A percentile compares a stretch with the other conserved stretches of the same genome.
These are phyloP conservation scores for Pseudorhombus dupliciocellatus DNA, from an alignment of 2,113 vertebrate species.

Conservation along the genomic window DNA sequence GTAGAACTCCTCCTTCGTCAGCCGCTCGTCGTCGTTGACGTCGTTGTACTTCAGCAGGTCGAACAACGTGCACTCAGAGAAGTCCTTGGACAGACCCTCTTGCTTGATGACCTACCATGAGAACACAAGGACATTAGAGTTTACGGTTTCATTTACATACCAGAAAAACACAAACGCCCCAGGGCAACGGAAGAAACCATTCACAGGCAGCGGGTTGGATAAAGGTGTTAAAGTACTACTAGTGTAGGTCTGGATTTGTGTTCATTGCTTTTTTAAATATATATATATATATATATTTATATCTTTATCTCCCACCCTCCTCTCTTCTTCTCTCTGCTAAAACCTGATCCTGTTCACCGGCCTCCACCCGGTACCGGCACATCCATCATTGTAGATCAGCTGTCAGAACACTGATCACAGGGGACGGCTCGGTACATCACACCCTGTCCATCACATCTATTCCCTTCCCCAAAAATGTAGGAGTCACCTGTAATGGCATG, in stretches of 20 bases:
- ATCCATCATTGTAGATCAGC: slow-evolving; percentile 73
- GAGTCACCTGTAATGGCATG: slow-evolving; percentile 24
- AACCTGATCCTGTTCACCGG: slow-evolving; percentile 28
- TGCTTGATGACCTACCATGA: slow-evolving; percentile 91
- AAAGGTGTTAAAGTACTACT: no score
- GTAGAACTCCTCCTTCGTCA: slow-evolving; percentile 93
- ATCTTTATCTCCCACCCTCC: slow-evolving; percentile 18
- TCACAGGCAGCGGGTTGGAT: neutral
- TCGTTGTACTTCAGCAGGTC: slow-evolving; percentile 95
- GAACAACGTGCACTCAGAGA: slow-evolving; percentile 89
- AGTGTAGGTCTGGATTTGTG: no score
- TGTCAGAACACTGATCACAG: slow-evolving; percentile 63
- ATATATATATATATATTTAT: no score
- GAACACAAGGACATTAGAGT: slow-evolving; percentile 19
- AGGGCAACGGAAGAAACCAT: neutral
- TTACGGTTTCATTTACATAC: no score
- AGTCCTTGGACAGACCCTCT: slow-evolving; percentile 87
- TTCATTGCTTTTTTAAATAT: no score
- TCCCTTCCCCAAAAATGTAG: slow-evolving; percentile 32
- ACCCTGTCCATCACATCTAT: slow-evolving; percentile 38
- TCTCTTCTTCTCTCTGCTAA: slow-evolving; percentile 2
- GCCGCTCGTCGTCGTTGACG: slow-evolving; percentile 86
- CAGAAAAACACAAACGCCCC: neutral
- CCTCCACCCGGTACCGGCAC: slow-evolving; percentile 33
- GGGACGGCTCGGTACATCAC: slow-evolving; percentile 54